Base-by-base conservation (phyloP, 2,113 vertebrate genomes). In the Parotia lawesii region DNA sequence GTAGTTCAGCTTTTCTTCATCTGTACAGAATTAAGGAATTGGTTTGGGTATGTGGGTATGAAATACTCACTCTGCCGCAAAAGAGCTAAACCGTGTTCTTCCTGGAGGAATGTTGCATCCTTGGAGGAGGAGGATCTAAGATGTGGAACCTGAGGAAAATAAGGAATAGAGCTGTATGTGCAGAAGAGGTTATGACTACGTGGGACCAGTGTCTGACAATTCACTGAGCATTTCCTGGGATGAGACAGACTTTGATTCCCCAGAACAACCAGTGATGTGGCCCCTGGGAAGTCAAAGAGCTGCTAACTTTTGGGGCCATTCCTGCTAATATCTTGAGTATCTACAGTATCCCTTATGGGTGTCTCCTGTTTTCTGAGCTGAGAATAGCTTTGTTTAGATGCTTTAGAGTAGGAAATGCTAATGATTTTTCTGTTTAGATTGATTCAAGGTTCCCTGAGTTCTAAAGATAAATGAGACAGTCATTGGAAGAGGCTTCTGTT, bases 161-260 rank as follows among this genome's bases (percentile, higher is more conserved):
- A 3, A 37, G 12, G 35, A 60, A 29, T 3, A 21, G 25, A 51
- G 25, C 51, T 45, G 7, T 77, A 20, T 38, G 25, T 62, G 44
- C 21, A 64, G 62, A 51, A 42, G 25, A 65, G n/a, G 3, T 23
- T 35, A 15, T 56, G n/a, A 19, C 31, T 11, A 0, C 0, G 1
- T 24, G 38, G 47, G 51, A 35, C 10, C 31, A 21, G 11, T 10
- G 47, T 23, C 47, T 86, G 66, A 31, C 12, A 51, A 24, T 27
- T 69, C 66, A 15, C 27, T 25, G 57, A 67, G 40, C 3, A 0
- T 23, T 35, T 62, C 29, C 57, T 71, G 38, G 21, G 27, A 5
- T 44, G 35, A 81, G 28, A 21, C 24, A 60, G 50, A 6, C 22
- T 54, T 44, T 9, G 35, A 50, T 58, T 65, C 15, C 47, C 23